These are phyloP conservation scores for Epinephelus cyanopodus DNA, from an alignment of 2,113 vertebrate species.

Conservation along the genomic window DNA sequence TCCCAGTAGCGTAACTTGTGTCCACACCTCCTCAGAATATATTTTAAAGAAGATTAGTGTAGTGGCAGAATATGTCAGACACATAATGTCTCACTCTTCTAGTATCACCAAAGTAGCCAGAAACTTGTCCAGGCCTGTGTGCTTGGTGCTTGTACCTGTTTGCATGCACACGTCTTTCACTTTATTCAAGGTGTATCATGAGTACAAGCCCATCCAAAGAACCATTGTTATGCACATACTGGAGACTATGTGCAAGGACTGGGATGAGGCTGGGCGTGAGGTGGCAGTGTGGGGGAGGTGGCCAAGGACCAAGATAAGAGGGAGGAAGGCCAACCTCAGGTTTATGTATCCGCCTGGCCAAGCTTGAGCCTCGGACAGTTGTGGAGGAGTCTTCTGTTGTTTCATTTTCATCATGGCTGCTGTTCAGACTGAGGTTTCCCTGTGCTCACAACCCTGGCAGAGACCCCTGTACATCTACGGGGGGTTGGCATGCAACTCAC, in stretches of 20 bases:
- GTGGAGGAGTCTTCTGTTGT: conserved; percentile 28
- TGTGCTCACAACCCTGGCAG: conserved; percentile 54
- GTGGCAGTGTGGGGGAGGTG: conserved; percentile 59
- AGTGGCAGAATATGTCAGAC: background rate
- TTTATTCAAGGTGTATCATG: conserved; percentile 15
- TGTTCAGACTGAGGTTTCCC: conserved; percentile 54
- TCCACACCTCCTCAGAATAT: no score
- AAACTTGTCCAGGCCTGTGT: background rate
- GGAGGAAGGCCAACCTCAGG: conserved; percentile 20
- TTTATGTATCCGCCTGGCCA: conserved; percentile 26
- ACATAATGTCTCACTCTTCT: background rate
- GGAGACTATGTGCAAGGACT: background rate
- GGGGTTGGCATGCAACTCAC: conserved; percentile 74
- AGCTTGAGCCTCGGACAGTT: conserved; percentile 9
- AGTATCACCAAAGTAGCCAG: background rate
- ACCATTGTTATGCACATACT: conserved; percentile 63
- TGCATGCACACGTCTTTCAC: background rate
- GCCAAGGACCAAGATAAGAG: conserved; percentile 58
- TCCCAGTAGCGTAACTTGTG: no score
- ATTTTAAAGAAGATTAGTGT: background rate
- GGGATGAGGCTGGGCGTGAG: conserved; percentile 24
- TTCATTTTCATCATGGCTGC: conserved; percentile 67
- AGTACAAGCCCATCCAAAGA: conserved; percentile 7
- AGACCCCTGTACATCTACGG: conserved; percentile 59
- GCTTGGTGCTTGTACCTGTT: background rate